A percentile compares a stretch with the other conserved stretches of the same genome.
Evolutionary conservation across 2,113 vertebrate genomes (phyloP).

Genomic region (Tragulus kanchil): DNA sequence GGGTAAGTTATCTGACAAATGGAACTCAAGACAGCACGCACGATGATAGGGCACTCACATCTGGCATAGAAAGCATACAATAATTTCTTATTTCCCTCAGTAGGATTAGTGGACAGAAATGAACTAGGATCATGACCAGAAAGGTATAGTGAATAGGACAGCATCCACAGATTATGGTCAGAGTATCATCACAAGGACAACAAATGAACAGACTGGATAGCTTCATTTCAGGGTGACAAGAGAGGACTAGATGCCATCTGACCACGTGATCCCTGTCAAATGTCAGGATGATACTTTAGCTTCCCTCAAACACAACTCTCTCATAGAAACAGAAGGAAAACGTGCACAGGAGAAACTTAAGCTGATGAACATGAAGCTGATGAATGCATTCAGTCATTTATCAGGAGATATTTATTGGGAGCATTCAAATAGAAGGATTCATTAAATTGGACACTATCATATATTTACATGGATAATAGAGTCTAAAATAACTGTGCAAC

Average conservation of each 20-base stretch:
- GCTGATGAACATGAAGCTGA: not conserved
- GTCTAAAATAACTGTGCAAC: not conserved
- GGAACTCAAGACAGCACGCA: not conserved
- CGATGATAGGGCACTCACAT: not conserved
- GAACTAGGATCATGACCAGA: not conserved
- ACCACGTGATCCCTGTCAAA: not conserved
- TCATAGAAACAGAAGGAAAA: not conserved
- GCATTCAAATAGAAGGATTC: not conserved
- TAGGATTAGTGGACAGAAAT: not conserved
- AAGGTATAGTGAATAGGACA: not conserved
- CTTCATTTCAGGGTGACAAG: not conserved
- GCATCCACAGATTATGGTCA: not conserved
- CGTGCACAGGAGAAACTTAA: not conserved
- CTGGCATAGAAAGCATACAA: not conserved
- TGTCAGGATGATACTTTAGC: not conserved
- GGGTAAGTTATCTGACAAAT: not conserved
- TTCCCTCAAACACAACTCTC: not conserved
- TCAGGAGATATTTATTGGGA: not conserved
- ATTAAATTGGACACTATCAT: not conserved
- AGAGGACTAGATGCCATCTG: not conserved
- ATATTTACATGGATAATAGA: not conserved
- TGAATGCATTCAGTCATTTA: not conserved
- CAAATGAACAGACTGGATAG: not conserved
- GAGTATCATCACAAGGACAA: not conserved
- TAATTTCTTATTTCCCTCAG: not conserved